A percentile compares a stretch with the other conserved stretches of the same genome.
phyloP scores from a whole-genome alignment of 2,797 vertebrate genomes.

The Eulemur albifrons region DNA sequence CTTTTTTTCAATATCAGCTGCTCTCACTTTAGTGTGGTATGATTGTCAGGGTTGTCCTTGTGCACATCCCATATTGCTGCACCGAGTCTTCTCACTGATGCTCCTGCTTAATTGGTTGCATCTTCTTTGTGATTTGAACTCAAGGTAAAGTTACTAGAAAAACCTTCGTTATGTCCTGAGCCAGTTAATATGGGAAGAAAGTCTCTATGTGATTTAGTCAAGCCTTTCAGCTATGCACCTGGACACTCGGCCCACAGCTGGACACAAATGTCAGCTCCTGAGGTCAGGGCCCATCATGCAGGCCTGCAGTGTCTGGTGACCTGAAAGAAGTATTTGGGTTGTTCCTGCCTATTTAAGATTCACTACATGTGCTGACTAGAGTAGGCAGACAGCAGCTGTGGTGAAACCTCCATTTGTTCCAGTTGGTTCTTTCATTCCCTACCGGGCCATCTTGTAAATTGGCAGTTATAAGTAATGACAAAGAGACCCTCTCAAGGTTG shows the following conservation, averaged over 20 bases:
- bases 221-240: slow-evolving; percentile 27
- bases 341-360: slow-evolving; percentile 71
- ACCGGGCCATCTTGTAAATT: slow-evolving; percentile 69
- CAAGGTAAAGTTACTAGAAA: background rate
- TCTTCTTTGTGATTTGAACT: slow-evolving; percentile 1
- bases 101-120: background rate
- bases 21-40: background rate
- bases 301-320: slow-evolving; percentile 38
- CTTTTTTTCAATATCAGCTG: background rate
- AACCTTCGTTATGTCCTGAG: background rate
- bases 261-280: background rate
- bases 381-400: slow-evolving; percentile 51
- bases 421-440: slow-evolving; percentile 51
- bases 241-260: background rate
- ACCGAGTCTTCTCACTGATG: background rate
- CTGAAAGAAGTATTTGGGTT: slow-evolving; percentile 53
- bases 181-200: background rate
- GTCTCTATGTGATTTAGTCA: slow-evolving; percentile 54
- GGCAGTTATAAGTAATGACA: slow-evolving; percentile 76
- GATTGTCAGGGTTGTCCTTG: background rate
- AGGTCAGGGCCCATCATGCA: background rate
- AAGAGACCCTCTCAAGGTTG: slow-evolving; percentile 64
- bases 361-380: slow-evolving; percentile 33
- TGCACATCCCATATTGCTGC: background rate
- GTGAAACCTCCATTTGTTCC: slow-evolving; percentile 72